Base-by-base conservation (phyloP, 2,797 vertebrate species). In the Neosalanx taihuensis region DNA sequence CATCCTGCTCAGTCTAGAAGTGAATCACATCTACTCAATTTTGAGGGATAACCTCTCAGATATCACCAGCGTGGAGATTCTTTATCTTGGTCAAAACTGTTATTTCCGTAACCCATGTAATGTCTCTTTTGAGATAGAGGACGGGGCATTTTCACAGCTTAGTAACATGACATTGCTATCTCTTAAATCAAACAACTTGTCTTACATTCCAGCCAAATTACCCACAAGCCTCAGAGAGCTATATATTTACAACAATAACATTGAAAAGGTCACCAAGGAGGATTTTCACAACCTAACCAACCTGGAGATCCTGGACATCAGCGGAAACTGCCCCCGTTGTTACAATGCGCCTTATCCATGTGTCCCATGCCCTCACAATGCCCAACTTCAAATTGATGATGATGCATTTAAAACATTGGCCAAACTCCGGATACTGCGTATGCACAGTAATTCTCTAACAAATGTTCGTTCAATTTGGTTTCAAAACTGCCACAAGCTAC, bases 41-140 rank as follows among this genome's bases (percentile, higher is more conserved):
- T 85, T 72, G 3, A 93, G 88, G 82, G 77, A 79, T 33, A 96
- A 94, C 78, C 84, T 98, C 1, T 94, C 94, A 0, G 91, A 91
- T 70, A 83, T 98, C 56, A 71, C 33, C 56, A 94, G 94, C 64
- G 75, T 98, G 60, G 84, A 95, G 86, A 75, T 59, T 0, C 90
- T 99, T 73, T 98, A 96, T 64, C 89, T 99, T 1, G 95, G 97
- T 62, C 95, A 98, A 81, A 99, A 99, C 81, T 99, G 97, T 73
- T 98, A 98, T 83, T 97, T 90, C 79, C 92, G 97, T 67, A 99
- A 99, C 78, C 96, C 96, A 0, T 99, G 97, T 78, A 96, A 98
- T 67, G 78, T 71, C 26, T 94, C 95, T 0, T 99, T 94, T 84
- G 58, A 64, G 10, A 93, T 99, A 51, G 93, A 95, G 72, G 49